Evolutionary conservation across 2,797 vertebrate genomes (phyloP), one percentile per base, ranked within the genome.

Genomic region (Rhinogobio ventralis): DNA sequence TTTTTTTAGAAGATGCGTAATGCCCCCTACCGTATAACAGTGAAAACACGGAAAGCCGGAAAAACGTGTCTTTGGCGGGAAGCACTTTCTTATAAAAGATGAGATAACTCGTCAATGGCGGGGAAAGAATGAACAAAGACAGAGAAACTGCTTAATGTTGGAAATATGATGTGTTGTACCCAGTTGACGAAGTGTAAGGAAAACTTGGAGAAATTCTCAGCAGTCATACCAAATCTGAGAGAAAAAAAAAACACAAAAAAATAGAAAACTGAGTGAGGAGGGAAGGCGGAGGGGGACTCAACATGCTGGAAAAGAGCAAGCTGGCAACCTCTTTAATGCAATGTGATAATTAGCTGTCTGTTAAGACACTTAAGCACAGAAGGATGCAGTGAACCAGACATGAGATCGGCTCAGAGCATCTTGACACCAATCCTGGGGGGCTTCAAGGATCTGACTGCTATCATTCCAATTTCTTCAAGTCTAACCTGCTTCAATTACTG

Each of bases 351-450:
- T 75, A 75, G 60, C 57, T 75, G 71, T 75, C 30, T 25, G 71
- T 83, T 75, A 83, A 83, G 81, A 75, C 55, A 49, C 42, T 51
- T 64, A 74, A 73, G 57, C 81, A 64, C 81, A 83, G 57, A 75
- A 66, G 81, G 60, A 66, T 75, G 45, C 45, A 75, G 71, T 75
- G 81, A 83, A 83, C 57, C 81, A 83, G 45, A 53, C 69, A 25
- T 19, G 28, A 74, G 81, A 74, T 64, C 13, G 8, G 13, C 81
- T 82, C 81, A 64, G 71, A 75, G 71, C 30, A 66, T 82, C 71
- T 74, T 74, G 81, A 74, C 71, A 81, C 30, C 71, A 67, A 66
- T 75, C 72, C 46, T 82, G 19, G 53, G 53, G 80, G 45, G 42
- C 72, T 75, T 73, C 60, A 25, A 75, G 81, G 39, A 67, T 83